Evolutionary conservation across 2,888 invertebrate genomes (phyloP).

Genomic region (Tyria jacobaeae): DNA sequence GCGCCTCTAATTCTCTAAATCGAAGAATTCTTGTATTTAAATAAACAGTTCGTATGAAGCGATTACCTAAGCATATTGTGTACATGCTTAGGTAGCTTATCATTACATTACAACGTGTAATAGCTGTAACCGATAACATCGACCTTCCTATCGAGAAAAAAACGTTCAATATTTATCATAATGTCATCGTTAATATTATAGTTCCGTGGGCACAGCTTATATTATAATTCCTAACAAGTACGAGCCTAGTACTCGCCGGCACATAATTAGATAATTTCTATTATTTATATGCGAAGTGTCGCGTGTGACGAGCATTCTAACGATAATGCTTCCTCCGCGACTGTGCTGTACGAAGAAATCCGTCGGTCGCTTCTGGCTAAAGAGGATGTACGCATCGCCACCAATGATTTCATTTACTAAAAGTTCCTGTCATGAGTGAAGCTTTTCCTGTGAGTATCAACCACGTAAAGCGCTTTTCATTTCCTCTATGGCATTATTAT

Average conservation of each 20-base stretch:
- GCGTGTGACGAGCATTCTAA: slow-evolving; percentile 73
- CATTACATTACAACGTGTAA: slow-evolving; percentile 78
- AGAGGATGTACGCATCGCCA: slow-evolving; percentile 77
- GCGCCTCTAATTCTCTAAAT: slow-evolving; percentile 26
- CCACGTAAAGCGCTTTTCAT: slow-evolving; percentile 63
- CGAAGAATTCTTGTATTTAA: slow-evolving; percentile 39
- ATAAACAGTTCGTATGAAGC: slow-evolving; percentile 42
- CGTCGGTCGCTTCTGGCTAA: slow-evolving; percentile 71
- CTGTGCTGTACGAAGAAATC: slow-evolving; percentile 70
- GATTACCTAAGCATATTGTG: slow-evolving; percentile 53
- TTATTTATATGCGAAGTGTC: slow-evolving; percentile 82
- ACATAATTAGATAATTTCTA: slow-evolving; percentile 86
- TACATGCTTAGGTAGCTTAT: slow-evolving; percentile 76
- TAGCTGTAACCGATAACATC: slow-evolving; percentile 81
- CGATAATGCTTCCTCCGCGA: slow-evolving; percentile 74
- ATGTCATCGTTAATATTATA: slow-evolving; percentile 74
- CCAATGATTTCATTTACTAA: slow-evolving; percentile 75
- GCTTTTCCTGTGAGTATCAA: slow-evolving; percentile 73
- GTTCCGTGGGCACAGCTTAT: slow-evolving; percentile 53
- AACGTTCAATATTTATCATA: slow-evolving; percentile 73
- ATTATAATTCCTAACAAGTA: slow-evolving; percentile 76
- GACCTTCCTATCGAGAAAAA: slow-evolving; percentile 79
- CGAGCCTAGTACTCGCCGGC: slow-evolving; percentile 69
- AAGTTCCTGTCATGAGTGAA: slow-evolving; percentile 72
- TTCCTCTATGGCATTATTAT: slow-evolving; percentile 76